Evolutionary conservation across 2,888 invertebrate species (phyloP).

Genomic region (Capitulum mitella): DNA sequence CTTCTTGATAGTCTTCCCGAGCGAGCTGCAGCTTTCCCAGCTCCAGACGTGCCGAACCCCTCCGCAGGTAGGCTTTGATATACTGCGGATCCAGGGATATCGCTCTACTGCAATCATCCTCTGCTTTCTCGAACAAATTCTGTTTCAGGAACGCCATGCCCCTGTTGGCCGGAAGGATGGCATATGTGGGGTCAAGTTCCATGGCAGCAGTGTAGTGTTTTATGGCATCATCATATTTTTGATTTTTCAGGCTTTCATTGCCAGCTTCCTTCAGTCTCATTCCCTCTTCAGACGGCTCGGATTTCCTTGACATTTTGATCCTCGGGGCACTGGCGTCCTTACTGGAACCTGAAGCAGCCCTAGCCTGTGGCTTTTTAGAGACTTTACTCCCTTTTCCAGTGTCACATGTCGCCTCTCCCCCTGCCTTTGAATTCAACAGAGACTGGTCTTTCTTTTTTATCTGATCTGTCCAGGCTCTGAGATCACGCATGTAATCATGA

Average conservation of each 20-base stretch:
- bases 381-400: neutral
- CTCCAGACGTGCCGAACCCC: constrained; percentile 51
- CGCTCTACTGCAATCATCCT: constrained; percentile 44
- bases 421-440: too few species aligned
- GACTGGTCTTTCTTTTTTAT: constrained; percentile 60
- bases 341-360: constrained; percentile 46
- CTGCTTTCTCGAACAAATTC: constrained; percentile 56
- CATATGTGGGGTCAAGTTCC: constrained; percentile 48
- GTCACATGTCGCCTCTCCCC: neutral
- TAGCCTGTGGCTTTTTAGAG: neutral
- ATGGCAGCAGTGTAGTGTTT: constrained; percentile 45
- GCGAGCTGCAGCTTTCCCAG: constrained; percentile 65
- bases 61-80: constrained; percentile 44
- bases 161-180: constrained; percentile 77
- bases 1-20: constrained; percentile 59
- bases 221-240: constrained; percentile 43
- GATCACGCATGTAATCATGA: constrained; percentile 60
- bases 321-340: neutral
- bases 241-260: constrained; percentile 44
- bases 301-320: neutral
- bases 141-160: constrained; percentile 77
- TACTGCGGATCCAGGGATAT: constrained; percentile 44
- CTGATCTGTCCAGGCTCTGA: constrained; percentile 62
- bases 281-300: constrained; percentile 24
- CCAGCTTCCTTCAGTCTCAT: constrained; percentile 58